Conservation (phyloP, 2,113 vertebrate genomes). For the Phrynosoma platyrhinos region DNA sequence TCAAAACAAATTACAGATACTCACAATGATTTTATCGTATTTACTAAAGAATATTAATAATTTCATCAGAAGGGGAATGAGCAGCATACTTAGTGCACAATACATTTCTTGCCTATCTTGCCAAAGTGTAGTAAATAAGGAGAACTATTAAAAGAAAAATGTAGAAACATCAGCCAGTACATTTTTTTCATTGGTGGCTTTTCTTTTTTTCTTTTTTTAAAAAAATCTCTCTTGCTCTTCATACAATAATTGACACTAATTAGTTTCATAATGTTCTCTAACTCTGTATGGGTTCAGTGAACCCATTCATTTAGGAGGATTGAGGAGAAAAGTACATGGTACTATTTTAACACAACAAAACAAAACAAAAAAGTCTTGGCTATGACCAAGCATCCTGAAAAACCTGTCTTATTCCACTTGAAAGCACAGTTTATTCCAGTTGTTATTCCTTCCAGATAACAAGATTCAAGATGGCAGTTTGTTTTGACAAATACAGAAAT, state of each 20-base stretch:
- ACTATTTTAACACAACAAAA: not conserved
- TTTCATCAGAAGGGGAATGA: not conserved
- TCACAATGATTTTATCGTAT: conserved; percentile 18
- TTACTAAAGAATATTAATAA: conserved; percentile 26
- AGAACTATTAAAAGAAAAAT: conserved; percentile 30
- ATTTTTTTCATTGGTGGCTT: conserved; percentile 35
- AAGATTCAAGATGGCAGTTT: not conserved
- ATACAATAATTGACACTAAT: conserved; percentile 43
- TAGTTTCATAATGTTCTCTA: conserved; percentile 46
- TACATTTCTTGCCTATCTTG: conserved; percentile 37
- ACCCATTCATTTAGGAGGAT: conserved; percentile 27
- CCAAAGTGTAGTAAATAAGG: conserved; percentile 43
- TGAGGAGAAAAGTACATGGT: not conserved
- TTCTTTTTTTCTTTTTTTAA: conserved; percentile 26
- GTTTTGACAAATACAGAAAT: not conserved
- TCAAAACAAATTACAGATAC: conserved; percentile 18
- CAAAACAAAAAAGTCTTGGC: not conserved
- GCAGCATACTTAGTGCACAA: conserved; percentile 51
- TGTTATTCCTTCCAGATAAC: not conserved
- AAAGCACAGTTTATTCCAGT: not conserved
- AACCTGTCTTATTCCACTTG: not conserved
- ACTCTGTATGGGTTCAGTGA: conserved; percentile 18
- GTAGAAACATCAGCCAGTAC: conserved; percentile 36
- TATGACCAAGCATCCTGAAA: no score
- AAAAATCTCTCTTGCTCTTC: conserved; percentile 27